A percentile compares a stretch with the other conserved stretches of the same genome.
These are phyloP conservation scores for Aphrocallistes beatrix DNA, from an alignment of 37 sponge, comb jelly and placozoan genomes.

Conservation along the genomic window DNA sequence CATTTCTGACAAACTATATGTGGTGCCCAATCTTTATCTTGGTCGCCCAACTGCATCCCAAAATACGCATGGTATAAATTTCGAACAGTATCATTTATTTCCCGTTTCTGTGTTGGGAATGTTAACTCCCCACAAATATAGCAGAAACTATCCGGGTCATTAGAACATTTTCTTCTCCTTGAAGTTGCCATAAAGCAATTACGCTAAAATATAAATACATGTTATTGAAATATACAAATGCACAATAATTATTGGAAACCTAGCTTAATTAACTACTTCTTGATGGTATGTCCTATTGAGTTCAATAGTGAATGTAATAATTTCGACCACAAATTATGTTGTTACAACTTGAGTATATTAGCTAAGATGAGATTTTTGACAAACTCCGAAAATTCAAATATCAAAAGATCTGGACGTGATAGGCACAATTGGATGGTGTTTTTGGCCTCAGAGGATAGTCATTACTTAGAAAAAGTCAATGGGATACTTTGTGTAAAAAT, in stretches of 20 bases:
- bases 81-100: background rate
- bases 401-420: background rate
- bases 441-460: background rate
- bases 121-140: background rate
- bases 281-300: background rate
- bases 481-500: background rate
- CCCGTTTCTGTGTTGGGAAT: background rate
- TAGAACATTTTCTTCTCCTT: background rate
- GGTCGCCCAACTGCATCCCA: background rate
- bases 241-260: background rate
- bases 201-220: background rate
- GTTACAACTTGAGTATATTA: background rate
- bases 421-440: background rate
- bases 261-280: background rate
- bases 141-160: background rate
- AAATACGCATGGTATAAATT: background rate
- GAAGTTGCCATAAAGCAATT: background rate
- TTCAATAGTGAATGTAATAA: background rate
- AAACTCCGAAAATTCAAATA: background rate
- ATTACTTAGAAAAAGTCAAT: background rate
- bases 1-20: constrained; percentile 18
- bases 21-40: background rate
- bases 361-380: background rate
- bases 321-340: background rate
- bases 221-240: background rate